Percentiles rank a stretch among this genome's conserved stretches.
Conservation (phyloP, 64 coral and sea anemone genomes). For the Catalaphyllia jardinei region DNA sequence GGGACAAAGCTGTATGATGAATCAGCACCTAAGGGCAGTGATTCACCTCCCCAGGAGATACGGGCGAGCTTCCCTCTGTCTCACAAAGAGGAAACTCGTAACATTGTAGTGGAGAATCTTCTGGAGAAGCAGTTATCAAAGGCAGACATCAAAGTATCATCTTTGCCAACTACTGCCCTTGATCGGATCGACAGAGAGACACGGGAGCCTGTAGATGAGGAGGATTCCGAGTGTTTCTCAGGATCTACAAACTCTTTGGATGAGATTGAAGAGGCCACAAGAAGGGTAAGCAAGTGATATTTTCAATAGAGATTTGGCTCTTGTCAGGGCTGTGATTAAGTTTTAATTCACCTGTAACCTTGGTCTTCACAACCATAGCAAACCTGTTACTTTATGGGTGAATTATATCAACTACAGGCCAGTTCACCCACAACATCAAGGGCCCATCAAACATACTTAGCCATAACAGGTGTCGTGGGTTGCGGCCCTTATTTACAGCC, state of each 20-base stretch:
- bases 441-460: too few species aligned
- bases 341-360: too few species aligned
- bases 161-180: conserved; percentile 72
- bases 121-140: conserved; percentile 88
- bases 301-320: neutral
- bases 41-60: conserved; percentile 16
- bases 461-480: too few species aligned
- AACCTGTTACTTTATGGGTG: too few species aligned
- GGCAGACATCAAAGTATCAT: conserved; percentile 70
- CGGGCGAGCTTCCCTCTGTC: conserved; percentile 85
- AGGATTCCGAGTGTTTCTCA: conserved; percentile 40
- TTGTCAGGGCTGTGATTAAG: too few species aligned
- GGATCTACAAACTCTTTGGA: conserved; percentile 80
- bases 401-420: too few species aligned
- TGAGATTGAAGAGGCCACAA: conserved; percentile 87
- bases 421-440: too few species aligned
- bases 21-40: neutral
- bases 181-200: conserved; percentile 49
- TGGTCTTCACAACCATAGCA: too few species aligned
- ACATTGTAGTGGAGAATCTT: conserved; percentile 86
- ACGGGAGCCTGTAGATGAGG: conserved; percentile 4
- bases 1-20: conserved; percentile 79
- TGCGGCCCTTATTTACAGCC: too few species aligned
- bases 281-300: conserved; percentile 57
- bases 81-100: conserved; percentile 69